Base-by-base conservation (phyloP, 2,888 invertebrate species). In the Eristalinus aeneus region DNA sequence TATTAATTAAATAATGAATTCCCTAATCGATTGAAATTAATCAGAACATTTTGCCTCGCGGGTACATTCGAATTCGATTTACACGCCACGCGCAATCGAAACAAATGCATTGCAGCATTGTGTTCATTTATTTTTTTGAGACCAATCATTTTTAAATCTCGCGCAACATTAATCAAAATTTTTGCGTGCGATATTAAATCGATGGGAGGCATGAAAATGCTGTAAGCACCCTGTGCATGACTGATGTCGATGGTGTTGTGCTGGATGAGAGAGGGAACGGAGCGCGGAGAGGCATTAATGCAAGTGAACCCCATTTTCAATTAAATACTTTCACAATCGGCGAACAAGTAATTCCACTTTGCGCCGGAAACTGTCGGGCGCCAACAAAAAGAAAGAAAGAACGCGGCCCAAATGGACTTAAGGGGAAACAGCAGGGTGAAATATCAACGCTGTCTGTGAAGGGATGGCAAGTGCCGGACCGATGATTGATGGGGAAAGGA, bases 21-120 rank as follows among this genome's bases (percentile, higher is more conserved):
- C 22, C 22, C 56, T 56, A 56, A 56, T 56, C 56, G 56, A 56
- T 56, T 56, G 22, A 56, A 56, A 56, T 56, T 56, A 56, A 56
- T 56, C 56, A 56, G 56, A 11, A 56, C 46, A 16, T 16, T 56
- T 56, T 3, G 12, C 12, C 16, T 5, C 12, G 9, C n/a, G 53
- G n/a, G 53, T 5, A n/a, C 22, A 56, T 22, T 8, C 23, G 12
- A 23, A 22, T 27, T 23, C 56, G 23, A 22, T 56, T 39, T 56
- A 23, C 56, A 56, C 23, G 11, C 56, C 23, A 12, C 56, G 4
- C 56, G 39, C n/a, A 39, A 46, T 16, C 16, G 46, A n/a, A 5
- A 6, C 2, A 46, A 11, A 12, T 12, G 11, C 10, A 36, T 4
- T 0, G 39, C n/a, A 46, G 16, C 46, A 46, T 39, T 39, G 39